Evolutionary conservation across 1,140 invertebrate species (phyloP).

Genomic region (Triops longicaudatus): DNA sequence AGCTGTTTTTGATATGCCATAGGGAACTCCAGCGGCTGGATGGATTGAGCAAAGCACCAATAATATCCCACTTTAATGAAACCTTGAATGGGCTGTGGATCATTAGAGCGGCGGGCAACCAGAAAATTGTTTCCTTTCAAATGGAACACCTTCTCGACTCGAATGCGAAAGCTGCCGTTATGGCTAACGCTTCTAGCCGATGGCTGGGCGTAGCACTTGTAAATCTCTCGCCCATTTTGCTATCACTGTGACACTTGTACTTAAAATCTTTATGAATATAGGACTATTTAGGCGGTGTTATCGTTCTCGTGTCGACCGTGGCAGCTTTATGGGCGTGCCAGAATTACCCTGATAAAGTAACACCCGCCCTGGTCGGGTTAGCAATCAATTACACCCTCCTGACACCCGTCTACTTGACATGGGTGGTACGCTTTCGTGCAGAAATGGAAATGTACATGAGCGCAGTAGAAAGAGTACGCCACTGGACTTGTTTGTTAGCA

Average conservation of each 20-base stretch:
- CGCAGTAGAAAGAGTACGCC: conserved; percentile 59
- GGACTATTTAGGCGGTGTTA: conserved; percentile 70
- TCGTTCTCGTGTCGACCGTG: conserved; percentile 62
- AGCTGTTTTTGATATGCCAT: conserved; percentile 24
- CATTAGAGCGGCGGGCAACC: conserved; percentile 58
- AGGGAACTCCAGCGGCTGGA: conserved; percentile 61
- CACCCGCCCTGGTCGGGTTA: conserved; percentile 56
- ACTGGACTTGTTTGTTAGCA: conserved; percentile 48
- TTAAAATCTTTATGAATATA: conserved; percentile 37
- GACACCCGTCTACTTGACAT: conserved; percentile 69
- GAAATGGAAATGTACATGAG: conserved; percentile 71
- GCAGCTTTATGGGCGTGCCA: conserved; percentile 51
- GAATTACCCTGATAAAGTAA: conserved; percentile 45
- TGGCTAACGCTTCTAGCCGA: conserved; percentile 66
- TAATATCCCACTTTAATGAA: conserved; percentile 62
- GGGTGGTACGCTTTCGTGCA: conserved; percentile 67
- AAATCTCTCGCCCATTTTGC: conserved; percentile 34
- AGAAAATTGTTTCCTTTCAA: conserved; percentile 39
- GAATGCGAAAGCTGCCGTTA: conserved; percentile 65
- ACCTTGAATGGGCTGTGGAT: conserved; percentile 57
- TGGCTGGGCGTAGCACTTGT: conserved; percentile 74
- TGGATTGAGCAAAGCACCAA: conserved; percentile 54
- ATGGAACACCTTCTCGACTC: conserved; percentile 46
- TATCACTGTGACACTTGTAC: conserved; percentile 26
- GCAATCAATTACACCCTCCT: conserved; percentile 71